Conservation (phyloP, 2,888 invertebrate species). For the Caenorhabditis sulstoni region DNA sequence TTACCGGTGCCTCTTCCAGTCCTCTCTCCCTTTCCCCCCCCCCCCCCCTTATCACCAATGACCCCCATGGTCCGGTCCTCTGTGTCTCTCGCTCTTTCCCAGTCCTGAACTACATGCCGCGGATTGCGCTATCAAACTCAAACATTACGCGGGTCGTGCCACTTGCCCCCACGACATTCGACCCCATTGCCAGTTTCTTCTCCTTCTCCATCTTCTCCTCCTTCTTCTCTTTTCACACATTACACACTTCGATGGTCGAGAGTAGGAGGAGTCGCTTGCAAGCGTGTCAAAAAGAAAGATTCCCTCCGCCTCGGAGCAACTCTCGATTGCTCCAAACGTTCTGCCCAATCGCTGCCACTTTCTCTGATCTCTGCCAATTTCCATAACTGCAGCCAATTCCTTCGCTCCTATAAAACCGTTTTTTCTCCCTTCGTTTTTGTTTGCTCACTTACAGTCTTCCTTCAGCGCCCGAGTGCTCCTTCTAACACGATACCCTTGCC, state of each 20-base stretch:
- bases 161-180: slow-evolving; percentile 31
- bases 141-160: slow-evolving; percentile 28
- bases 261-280: slow-evolving; percentile 33
- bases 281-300: slow-evolving; percentile 21
- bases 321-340: slow-evolving; percentile 4
- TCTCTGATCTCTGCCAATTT: slow-evolving; percentile 14
- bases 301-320: neutral
- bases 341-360: slow-evolving; percentile 10
- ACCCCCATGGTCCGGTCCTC: slow-evolving; percentile 25
- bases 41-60: slow-evolving; percentile 33
- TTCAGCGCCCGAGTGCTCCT: slow-evolving; percentile 16
- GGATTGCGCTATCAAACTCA: slow-evolving; percentile 39
- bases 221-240: slow-evolving; percentile 18
- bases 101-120: slow-evolving; percentile 8
- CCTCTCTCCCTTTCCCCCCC: slow-evolving; percentile 3
- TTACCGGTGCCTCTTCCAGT: slow-evolving; percentile 3
- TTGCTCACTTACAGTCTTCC: slow-evolving; percentile 6
- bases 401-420: slow-evolving; percentile 7
- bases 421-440: slow-evolving; percentile 6
- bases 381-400: slow-evolving; percentile 23
- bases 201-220: slow-evolving; percentile 26
- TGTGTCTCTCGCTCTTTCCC: neutral
- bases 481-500: slow-evolving; percentile 19
- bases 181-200: slow-evolving; percentile 29
- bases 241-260: slow-evolving; percentile 19